phyloP scores from a whole-genome alignment of 2,888 invertebrate species.

The Polia nebulosa region DNA sequence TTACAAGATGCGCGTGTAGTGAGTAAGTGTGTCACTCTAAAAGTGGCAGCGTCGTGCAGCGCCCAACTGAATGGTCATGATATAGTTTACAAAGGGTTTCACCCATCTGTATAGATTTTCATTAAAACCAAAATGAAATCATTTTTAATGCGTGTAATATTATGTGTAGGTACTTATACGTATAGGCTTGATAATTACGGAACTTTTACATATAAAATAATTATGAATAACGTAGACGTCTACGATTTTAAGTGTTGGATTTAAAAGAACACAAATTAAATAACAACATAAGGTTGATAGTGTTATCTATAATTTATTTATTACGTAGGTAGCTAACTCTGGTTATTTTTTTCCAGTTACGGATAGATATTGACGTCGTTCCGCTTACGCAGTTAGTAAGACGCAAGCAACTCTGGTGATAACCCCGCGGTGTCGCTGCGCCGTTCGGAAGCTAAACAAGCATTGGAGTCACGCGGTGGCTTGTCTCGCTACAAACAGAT shows the following conservation, averaged over 20 bases:
- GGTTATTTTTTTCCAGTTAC: neutral
- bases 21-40: neutral
- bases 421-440: neutral
- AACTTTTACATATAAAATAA: no score
- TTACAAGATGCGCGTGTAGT: neutral
- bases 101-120: neutral
- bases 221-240: no score
- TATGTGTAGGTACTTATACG: no score
- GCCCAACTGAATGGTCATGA: neutral
- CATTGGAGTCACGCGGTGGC: neutral
- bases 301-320: no score
- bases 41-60: neutral
- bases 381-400: neutral
- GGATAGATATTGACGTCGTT: neutral
- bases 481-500: slow-evolving; percentile 63
- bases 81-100: neutral
- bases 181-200: no score
- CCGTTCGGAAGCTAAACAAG: neutral
- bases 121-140: neutral
- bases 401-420: neutral
- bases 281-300: no score
- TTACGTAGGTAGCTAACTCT: no score
- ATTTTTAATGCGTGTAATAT: no score
- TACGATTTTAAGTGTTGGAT: neutral
- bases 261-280: no score